A percentile compares a stretch with the other conserved stretches of the same genome.
phyloP scores from a whole-genome alignment of 2,113 vertebrate genomes.

The Catagonus wagneri region DNA sequence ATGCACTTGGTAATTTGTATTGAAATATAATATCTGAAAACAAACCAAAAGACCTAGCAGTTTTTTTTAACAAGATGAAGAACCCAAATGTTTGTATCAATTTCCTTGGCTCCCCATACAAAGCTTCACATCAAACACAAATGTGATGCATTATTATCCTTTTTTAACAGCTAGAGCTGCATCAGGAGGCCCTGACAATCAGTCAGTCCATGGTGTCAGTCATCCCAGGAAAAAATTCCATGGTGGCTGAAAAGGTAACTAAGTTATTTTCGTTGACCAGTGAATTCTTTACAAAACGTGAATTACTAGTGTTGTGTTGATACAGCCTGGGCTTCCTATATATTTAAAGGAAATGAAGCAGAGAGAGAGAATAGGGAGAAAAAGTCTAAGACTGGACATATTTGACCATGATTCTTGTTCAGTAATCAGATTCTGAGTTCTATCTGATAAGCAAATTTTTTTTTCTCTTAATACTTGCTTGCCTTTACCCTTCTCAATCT shows the following conservation, averaged over 20 bases:
- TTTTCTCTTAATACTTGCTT: neutral
- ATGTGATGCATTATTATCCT: neutral
- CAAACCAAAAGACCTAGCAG: constrained; percentile 35
- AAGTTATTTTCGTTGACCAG: neutral
- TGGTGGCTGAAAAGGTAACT: neutral
- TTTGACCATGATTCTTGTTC: neutral
- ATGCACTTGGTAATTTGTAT: constrained; percentile 58
- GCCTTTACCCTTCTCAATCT: neutral
- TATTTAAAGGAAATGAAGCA: constrained; percentile 16
- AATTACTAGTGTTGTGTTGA: neutral
- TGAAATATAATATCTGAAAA: constrained; percentile 56
- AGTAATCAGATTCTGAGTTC: constrained; percentile 8
- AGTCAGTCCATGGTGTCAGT: neutral
- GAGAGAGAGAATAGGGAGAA: neutral
- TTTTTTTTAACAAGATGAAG: constrained; percentile 15
- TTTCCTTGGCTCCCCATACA: constrained; percentile 29
- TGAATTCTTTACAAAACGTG: neutral
- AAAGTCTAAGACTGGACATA: neutral
- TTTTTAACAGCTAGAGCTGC: neutral
- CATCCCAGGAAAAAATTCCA: neutral
- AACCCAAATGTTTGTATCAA: neutral
- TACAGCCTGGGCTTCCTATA: neutral
- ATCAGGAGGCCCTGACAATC: neutral
- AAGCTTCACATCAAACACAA: constrained; percentile 29
- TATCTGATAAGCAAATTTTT: constrained; percentile 20